Conservation (phyloP, 2,113 vertebrate genomes). For the Apaloderma vittatum region DNA sequence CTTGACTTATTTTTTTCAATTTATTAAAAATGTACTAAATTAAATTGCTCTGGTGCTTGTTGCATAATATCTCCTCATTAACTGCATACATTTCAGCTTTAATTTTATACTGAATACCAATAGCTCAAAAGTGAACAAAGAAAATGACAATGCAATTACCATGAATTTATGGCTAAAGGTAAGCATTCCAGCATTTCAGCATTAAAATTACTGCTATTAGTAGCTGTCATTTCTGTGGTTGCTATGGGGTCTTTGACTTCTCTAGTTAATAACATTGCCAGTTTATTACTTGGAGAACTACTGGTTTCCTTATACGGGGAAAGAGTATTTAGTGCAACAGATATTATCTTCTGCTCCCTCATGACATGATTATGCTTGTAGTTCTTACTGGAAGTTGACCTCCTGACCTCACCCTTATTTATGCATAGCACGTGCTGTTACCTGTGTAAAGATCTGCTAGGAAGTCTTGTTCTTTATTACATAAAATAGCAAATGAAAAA, state of each 20-base stretch:
- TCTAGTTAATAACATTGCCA: neutral
- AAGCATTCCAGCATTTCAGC: neutral
- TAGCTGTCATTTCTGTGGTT: neutral
- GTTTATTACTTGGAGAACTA: neutral
- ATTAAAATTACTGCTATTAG: neutral
- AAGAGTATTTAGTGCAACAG: neutral
- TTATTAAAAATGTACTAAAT: neutral
- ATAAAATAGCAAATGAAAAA: neutral
- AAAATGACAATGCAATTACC: neutral
- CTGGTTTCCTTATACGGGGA: neutral
- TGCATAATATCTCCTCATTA: neutral
- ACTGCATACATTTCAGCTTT: neutral
- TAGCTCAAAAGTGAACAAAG: neutral
- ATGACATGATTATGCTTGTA: neutral
- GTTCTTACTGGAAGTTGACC: neutral
- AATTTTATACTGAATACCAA: neutral
- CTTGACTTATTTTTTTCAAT: neutral
- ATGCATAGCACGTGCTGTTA: neutral
- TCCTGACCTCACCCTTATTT: neutral
- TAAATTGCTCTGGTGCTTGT: neutral
- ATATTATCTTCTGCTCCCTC: neutral
- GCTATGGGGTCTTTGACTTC: neutral
- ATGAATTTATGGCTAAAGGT: neutral
- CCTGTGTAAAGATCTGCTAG: neutral
- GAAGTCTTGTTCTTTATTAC: neutral